Conservation (phyloP, 2,113 vertebrate species). For the Barbus barbus region DNA sequence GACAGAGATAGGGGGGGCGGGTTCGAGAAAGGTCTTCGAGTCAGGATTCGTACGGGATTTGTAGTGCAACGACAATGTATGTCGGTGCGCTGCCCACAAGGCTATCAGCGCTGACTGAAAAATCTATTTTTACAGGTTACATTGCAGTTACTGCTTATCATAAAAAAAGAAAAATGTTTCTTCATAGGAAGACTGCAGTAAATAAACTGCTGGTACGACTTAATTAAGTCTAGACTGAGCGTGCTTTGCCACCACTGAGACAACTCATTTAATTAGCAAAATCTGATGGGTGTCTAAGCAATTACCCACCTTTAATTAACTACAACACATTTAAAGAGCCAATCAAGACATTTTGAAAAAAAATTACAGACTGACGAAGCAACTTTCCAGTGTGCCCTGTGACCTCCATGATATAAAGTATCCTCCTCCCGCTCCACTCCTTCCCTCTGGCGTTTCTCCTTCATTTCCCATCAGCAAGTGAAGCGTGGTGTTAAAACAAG, state of each 20-base stretch:
- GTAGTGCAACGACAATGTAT: too few relatives aligned
- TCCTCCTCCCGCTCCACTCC: not conserved
- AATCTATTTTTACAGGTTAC: too few relatives aligned
- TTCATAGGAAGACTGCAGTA: not conserved
- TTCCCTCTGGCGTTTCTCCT: not conserved
- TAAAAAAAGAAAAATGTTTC: too few relatives aligned
- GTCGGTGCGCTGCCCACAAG: too few relatives aligned
- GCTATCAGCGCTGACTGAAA: too few relatives aligned
- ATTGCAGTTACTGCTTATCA: too few relatives aligned
- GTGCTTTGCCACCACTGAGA: not conserved
- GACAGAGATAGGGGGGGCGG: too few relatives aligned
- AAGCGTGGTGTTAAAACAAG: slow-evolving; percentile 17
- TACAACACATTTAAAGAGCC: slow-evolving; percentile 20
- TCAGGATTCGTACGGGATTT: too few relatives aligned
- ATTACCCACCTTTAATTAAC: slow-evolving; percentile 23
- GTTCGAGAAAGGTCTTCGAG: too few relatives aligned
- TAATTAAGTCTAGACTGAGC: not conserved
- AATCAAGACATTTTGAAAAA: not conserved
- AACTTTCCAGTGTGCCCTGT: not conserved
- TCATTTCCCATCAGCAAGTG: slow-evolving; percentile 10
- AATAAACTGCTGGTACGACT: not conserved
- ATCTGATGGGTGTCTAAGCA: slow-evolving; percentile 8
- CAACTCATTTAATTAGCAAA: slow-evolving; percentile 24
- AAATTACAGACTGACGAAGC: not conserved
- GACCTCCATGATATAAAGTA: not conserved